These are phyloP conservation scores for Nomada fabriciana DNA, from an alignment of 2,888 invertebrate species.

Conservation along the genomic window DNA sequence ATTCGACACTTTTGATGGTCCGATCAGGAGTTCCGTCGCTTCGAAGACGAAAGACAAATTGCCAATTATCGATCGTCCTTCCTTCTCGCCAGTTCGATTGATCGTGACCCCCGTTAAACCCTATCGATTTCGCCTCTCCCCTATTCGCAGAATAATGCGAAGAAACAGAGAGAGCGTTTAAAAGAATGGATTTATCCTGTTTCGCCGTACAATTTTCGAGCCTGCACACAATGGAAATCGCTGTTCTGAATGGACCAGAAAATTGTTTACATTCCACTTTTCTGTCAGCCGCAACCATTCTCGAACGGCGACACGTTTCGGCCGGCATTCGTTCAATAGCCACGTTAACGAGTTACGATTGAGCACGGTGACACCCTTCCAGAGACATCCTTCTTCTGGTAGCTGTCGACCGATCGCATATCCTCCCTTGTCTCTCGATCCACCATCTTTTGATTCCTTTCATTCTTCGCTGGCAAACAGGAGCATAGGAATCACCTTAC, in stretches of 20 bases:
- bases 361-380: slow-evolving; percentile 68
- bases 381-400: slow-evolving; percentile 51
- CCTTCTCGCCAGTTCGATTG: background rate
- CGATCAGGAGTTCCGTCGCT: slow-evolving; percentile 49
- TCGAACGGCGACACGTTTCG: slow-evolving; percentile 19
- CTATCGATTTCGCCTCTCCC: slow-evolving; percentile 11
- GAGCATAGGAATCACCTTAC: slow-evolving; percentile 48
- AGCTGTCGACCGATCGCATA: slow-evolving; percentile 56
- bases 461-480: slow-evolving; percentile 33
- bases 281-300: background rate
- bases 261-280: slow-evolving; percentile 41
- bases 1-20: slow-evolving; percentile 52
- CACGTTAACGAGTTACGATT: slow-evolving; percentile 80
- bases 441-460: slow-evolving; percentile 54
- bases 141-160: background rate
- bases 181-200: background rate
- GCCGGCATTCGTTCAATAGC: slow-evolving; percentile 69
- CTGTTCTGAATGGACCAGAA: slow-evolving; percentile 20
- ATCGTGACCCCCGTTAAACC: slow-evolving; percentile 1
- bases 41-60: slow-evolving; percentile 56
- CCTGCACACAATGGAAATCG: slow-evolving; percentile 32
- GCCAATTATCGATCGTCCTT: slow-evolving; percentile 45
- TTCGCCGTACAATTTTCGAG: background rate
- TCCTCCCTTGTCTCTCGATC: slow-evolving; percentile 47
- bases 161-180: background rate